Evolutionary conservation across 2,797 vertebrate species (phyloP), one percentile per base, ranked within the genome.

Genomic region (Atherinosoma microstoma): DNA sequence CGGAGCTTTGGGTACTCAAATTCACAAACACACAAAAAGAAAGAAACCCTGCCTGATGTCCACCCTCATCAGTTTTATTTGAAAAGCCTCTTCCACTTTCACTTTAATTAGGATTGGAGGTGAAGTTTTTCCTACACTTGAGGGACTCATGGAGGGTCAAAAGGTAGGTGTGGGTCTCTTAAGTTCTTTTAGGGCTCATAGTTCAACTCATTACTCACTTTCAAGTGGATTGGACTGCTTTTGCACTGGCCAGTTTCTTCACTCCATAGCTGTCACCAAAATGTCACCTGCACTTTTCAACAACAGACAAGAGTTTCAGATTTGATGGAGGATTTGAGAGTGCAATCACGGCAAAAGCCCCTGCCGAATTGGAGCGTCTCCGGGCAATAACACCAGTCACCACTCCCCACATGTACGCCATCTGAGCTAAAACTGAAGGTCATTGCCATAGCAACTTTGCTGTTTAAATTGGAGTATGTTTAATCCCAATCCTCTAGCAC

Each of bases 401-500:
- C 54, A 70, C 70, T 75, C 27, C 67, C 76, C 57, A 75, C 36
- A 54, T 83, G 77, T 71, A 38, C 57, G 6, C 70, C 69, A 78
- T 73, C 62, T 73, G 72, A 79, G 83, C 84, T 82, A 84, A 87
- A 85, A 86, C 78, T 90, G 85, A 94, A 95, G 93, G 94, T 94
- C 88, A 93, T 94, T 73, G 51, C 91, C 84, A 94, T 93, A 86
- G 92, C 75, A 93, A 94, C 90, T 89, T 91, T 85, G 82, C 88
- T 77, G 78, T 90, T 89, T 87, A 86, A 93, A 93, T 93, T 87
- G 84, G 83, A 93, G 80, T 89, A 87, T 90, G 70, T 88, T 93
- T 92, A 92, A 91, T 92, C 91, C 88, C 92, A 90, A 94, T 93
- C 87, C 83, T 89, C 86, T 91, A 85, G 84, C 87, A 93, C 90